Evolutionary conservation across 2,113 vertebrate genomes (phyloP).

Genomic region (Upupa epops): DNA sequence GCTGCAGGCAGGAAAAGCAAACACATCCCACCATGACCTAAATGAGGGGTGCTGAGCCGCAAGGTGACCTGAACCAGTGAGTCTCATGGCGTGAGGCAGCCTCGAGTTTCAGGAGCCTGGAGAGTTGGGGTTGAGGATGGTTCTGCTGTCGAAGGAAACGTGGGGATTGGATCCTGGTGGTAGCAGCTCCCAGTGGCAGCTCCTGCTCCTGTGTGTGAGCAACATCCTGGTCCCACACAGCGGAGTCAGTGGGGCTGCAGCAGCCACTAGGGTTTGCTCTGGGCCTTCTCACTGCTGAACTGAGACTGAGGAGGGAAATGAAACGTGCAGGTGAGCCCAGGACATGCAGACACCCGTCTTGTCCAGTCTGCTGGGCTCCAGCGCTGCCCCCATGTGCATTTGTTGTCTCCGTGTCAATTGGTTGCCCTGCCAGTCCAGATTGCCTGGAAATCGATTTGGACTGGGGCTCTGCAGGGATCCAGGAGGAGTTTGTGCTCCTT

Average conservation of each 20-base stretch:
- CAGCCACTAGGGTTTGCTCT: not conserved
- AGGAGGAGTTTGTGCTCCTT: not conserved
- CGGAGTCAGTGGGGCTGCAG: not conserved
- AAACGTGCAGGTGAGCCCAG: not conserved
- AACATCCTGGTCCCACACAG: no score
- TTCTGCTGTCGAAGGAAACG: accelerated
- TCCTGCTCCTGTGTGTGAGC: accelerated
- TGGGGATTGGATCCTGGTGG: not conserved
- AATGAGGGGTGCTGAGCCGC: not conserved
- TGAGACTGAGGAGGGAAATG: not conserved
- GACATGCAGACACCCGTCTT: accelerated
- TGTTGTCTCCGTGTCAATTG: not conserved
- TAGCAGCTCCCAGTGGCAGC: accelerated
- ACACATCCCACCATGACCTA: accelerated
- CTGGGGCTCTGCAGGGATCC: not conserved
- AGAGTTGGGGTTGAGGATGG: not conserved
- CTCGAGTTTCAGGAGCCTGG: not conserved
- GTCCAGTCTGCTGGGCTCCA: not conserved
- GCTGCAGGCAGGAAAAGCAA: not conserved
- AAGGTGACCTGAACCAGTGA: not conserved
- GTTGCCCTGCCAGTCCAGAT: no score
- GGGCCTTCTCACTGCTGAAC: not conserved
- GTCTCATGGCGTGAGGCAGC: not conserved
- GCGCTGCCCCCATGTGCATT: not conserved
- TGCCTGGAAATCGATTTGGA: not conserved